Evolutionary conservation across 2,797 vertebrate genomes (phyloP).

Genomic region (Alectoris magna): DNA sequence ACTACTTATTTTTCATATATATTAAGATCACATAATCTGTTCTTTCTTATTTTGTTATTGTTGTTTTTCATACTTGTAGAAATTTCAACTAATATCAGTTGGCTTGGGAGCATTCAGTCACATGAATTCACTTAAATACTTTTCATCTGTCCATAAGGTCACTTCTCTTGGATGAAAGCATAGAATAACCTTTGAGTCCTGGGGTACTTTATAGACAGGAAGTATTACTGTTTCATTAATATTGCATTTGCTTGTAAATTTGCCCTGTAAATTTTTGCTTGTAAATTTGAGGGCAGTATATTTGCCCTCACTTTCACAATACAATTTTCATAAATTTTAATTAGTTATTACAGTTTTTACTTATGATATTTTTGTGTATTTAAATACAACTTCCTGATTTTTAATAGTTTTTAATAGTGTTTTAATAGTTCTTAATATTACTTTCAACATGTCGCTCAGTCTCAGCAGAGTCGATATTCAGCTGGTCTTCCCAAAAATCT

Average conservation of each 20-base stretch:
- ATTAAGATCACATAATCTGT: not conserved
- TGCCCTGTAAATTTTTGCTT: too few relatives aligned
- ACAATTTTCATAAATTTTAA: not conserved
- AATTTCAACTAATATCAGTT: not conserved
- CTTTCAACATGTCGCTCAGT: not conserved
- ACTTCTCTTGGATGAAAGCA: not conserved
- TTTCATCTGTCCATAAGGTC: not conserved
- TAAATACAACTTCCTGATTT: not conserved
- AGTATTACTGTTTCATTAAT: not conserved
- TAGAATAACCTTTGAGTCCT: not conserved
- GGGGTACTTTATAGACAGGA: not conserved
- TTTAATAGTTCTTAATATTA: not conserved
- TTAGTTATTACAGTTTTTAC: not conserved
- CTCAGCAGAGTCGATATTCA: not conserved
- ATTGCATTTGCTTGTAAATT: not conserved
- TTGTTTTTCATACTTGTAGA: not conserved
- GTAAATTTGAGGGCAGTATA: not conserved
- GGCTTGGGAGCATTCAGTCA: not conserved
- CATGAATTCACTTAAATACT: not conserved
- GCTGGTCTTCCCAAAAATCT: not conserved
- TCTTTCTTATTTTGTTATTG: not conserved
- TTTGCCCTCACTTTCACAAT: not conserved
- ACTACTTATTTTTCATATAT: not conserved
- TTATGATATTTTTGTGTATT: not conserved
- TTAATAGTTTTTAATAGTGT: not conserved